phyloP scores from a whole-genome alignment of 2,113 vertebrate genomes.

The Odocoileus virginianus region DNA sequence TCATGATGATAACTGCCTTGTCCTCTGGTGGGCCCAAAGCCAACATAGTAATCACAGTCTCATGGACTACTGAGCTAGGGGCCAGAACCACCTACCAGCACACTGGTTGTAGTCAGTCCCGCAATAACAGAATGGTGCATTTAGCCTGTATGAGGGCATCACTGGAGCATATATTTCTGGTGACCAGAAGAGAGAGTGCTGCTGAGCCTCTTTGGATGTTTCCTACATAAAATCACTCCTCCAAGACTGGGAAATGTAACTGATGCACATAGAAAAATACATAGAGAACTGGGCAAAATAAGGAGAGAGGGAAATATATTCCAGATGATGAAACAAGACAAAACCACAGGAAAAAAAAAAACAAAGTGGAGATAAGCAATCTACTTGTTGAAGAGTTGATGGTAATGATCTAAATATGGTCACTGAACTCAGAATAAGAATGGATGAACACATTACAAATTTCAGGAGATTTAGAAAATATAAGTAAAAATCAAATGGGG shows the following conservation, averaged over 20 bases:
- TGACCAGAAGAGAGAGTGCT: neutral
- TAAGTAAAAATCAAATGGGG: neutral
- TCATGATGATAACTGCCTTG: neutral
- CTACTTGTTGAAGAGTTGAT: neutral
- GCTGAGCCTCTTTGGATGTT: neutral
- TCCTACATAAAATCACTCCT: neutral
- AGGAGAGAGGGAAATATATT: neutral
- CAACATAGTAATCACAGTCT: neutral
- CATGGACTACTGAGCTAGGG: neutral
- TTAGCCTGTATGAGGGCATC: neutral
- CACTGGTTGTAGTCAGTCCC: accelerated
- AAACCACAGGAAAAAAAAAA: neutral
- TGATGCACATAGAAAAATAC: neutral
- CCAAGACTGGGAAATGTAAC: neutral
- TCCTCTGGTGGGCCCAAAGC: neutral
- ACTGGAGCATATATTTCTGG: neutral
- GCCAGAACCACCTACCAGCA: neutral
- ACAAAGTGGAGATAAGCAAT: neutral
- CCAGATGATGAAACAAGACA: neutral
- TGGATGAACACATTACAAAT: neutral
- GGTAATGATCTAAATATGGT: neutral
- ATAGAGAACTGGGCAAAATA: neutral
- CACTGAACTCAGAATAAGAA: neutral
- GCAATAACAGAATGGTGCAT: neutral
- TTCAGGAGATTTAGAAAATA: neutral